phyloP scores from a whole-genome alignment of 2,113 vertebrate species.

The Alces alces region DNA sequence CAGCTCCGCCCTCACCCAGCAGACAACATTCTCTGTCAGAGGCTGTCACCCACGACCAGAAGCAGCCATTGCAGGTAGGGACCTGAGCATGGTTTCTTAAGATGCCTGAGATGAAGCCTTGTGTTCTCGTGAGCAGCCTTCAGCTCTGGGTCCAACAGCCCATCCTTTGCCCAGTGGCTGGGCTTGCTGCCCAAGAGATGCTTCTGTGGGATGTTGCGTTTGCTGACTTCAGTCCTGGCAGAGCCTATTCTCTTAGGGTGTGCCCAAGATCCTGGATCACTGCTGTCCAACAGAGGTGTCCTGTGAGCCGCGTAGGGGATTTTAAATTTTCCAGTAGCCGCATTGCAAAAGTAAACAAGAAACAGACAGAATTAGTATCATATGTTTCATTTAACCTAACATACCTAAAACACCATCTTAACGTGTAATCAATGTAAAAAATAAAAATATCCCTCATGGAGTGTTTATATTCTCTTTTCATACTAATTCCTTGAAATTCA shows the following conservation, averaged over 20 bases:
- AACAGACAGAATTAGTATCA: not conserved
- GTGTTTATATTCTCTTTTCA: not conserved
- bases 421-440: not conserved
- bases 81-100: not conserved
- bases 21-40: not conserved
- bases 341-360: not conserved
- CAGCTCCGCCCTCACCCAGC: fast-evolving
- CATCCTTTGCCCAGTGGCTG: fast-evolving
- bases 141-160: not conserved
- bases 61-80: not conserved
- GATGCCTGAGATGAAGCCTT: not conserved
- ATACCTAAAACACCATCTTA: not conserved
- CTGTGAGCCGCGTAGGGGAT: not conserved
- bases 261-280: not conserved
- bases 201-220: not conserved
- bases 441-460: not conserved
- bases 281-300: not conserved
- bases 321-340: not conserved
- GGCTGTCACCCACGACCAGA: not conserved
- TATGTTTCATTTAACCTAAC: not conserved
- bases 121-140: not conserved
- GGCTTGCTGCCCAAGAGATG: not conserved
- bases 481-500: not conserved
- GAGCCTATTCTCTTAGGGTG: not conserved
- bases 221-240: not conserved